Evolutionary conservation across 53 echinoderm and acorn worm species (phyloP), one percentile per base, ranked within the genome.

Genomic region (Henricia sp.): DNA sequence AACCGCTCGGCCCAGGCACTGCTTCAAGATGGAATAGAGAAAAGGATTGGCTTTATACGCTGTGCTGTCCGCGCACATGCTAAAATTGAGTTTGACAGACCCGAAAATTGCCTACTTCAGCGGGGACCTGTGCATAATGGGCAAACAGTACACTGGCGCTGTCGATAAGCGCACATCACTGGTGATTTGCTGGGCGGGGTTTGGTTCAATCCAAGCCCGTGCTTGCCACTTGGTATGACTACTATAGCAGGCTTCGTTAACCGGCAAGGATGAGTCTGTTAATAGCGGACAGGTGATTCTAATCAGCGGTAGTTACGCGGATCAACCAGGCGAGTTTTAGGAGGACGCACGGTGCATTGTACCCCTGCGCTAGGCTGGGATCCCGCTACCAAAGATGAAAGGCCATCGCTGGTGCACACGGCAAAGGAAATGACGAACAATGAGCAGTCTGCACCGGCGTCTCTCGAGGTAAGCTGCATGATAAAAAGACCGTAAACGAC

Each of bases 351-450:
- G n/a, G n/a, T n/a, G n/a, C n/a, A n/a, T n/a, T n/a, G n/a, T n/a
- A n/a, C n/a, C n/a, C n/a, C n/a, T n/a, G n/a, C n/a, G n/a, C n/a
- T n/a, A n/a, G n/a, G 70, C 43, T 1, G 50, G 35, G 34, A 64
- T n/a, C 50, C 63, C 43, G 21, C 30, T 17, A n/a, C n/a, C 44
- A 30, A 60, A 53, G 54, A 77, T 64, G 80, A 73, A n/a, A n/a
- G n/a, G n/a, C n/a, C n/a, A n/a, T n/a, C n/a, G n/a, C n/a, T n/a
- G 33, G 37, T 19, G 34, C 36, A 33, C 14, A n/a, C 16, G 34
- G 33, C 2, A 53, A 23, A 27, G 40, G 80, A 62, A 44, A 80
- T 80, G 80, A 64, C 80, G 80, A 80, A 62, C 62, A 80, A 80
- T 64, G 64, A 21, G 23, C 63, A 80, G 13, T 19, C 80, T 62